Evolutionary conservation across 2,113 vertebrate species (phyloP), one percentile per base, ranked within the genome.

Genomic region (Polypterus bichir): DNA sequence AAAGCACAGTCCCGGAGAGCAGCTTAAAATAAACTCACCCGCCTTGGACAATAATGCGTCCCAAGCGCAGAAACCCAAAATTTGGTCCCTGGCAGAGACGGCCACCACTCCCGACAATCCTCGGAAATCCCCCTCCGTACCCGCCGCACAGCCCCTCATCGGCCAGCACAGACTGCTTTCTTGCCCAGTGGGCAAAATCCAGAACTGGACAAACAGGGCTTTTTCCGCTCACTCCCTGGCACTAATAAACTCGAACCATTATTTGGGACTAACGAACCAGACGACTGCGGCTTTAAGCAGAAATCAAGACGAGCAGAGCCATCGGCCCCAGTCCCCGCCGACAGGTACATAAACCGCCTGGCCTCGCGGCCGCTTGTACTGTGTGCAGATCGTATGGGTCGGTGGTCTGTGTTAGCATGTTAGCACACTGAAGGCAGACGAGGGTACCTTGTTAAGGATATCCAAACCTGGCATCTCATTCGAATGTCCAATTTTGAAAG

Each of bases 41-140:
- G 83, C 92, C 52, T 83, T 88, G 61, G 90, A 89, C 51, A 85
- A 82, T 77, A 86, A 78, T 69, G 75, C 88, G 45, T 84, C 88
- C 54, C 69, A 83, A 3, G 77, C 83, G 62, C 90, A 90, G 48
- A 98, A 98, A 69, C 93, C 94, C 70, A 98, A 97, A 77, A 98
- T 98, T 78, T 97, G 94, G 94, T 98, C 94, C 59, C 77, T 98
- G 80, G 94, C 94, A 9, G 94, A 98, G 78, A 98, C 94, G 0
- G 94, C 94, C 65, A 92, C 94, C 46, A 92, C 91, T 54, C 94
- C 94, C 11, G 94, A 98, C 86, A 95, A 93, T 83, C 94, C 94
- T 9, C 89, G 91, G 64, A 92, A 89, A 71, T 94, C 82, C 53
- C 89, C 85, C 4, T 84, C 77, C 10, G 86, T 68, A 56, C 55